Conservation (phyloP, 2,113 vertebrate species). For the Ammodytes marinus region DNA sequence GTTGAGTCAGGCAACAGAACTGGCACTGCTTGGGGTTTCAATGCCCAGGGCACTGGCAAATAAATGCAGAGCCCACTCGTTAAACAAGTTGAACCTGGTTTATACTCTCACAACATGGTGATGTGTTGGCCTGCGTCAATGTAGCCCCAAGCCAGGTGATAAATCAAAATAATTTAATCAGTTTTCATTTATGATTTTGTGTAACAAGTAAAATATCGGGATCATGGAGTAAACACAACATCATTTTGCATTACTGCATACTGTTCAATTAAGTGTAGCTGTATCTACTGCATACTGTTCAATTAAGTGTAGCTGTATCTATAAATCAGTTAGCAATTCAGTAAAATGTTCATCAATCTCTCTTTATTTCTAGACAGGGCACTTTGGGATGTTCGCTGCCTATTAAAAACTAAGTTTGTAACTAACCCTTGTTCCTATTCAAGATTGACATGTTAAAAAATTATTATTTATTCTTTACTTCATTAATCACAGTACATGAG, state of each 20-base stretch:
- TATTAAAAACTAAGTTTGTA: not conserved
- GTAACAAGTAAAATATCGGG: not conserved
- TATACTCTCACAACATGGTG: not conserved
- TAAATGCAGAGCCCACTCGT: no score
- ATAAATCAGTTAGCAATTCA: not conserved
- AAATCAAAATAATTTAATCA: not conserved
- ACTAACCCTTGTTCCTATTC: conserved; percentile 11
- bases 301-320: not conserved
- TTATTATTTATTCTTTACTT: conserved; percentile 37
- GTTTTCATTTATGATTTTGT: not conserved
- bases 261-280: not conserved
- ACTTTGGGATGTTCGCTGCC: not conserved
- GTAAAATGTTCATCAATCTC: conserved; percentile 1
- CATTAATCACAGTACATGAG: conserved; percentile 35
- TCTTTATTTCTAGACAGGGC: conserved; percentile 2
- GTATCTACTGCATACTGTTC: not conserved
- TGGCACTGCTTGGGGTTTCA: no score
- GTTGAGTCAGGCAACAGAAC: no score
- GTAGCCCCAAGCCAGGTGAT: not conserved
- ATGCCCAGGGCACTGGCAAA: no score
- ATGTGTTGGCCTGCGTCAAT: not conserved
- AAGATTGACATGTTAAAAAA: conserved; percentile 19
- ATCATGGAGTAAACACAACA: not conserved
- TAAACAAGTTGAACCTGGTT: no score
- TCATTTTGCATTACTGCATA: not conserved